Base-by-base conservation (phyloP, 2,888 invertebrate genomes). In the Tridacna crocea region DNA sequence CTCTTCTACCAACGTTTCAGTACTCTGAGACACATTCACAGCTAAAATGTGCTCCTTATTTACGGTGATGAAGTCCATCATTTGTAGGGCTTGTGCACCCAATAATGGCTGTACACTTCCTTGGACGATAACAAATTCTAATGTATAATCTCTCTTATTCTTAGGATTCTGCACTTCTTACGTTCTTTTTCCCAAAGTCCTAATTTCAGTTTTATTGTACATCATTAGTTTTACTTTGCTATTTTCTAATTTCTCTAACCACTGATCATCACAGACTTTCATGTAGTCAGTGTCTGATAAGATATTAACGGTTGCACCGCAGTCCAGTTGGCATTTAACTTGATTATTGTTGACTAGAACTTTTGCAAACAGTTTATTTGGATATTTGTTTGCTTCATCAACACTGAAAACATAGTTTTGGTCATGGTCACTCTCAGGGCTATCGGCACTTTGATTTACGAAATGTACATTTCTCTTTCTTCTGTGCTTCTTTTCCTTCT, bases 11-110 rank as follows among this genome's bases (percentile, higher is more conserved):
- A 70, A 12, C 22, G 19, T 22, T 6, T 70, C 70, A 10, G 46
- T 10, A n/a, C 70, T 22, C 48, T 51, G 47, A 17, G 22, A 11
- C n/a, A 24, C 17, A 61, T 58, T n/a, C 48, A 55, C 26, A 36
- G 58, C 51, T 36, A 65, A n/a, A 24, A 79, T 72, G 26, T 74
- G n/a, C n/a, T 83, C 70, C 26, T 68, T 19, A 15, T 83, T 74
- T 51, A 85, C 78, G 22, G 77, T 73, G n/a, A 85, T 79, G 0
- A 85, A 22, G 46, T 75, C 68, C 80, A 83, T 83, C 13, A 61
- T 61, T 51, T 79, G 76, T 11, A 79, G 73, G 13, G 75, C 79
- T 68, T 76, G 36, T 17, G 66, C n/a, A 83, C n/a, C n/a, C n/a
- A n/a, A 48, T 8, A 85, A 46, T 15, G 75, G 76, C 24, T 78